Evolutionary conservation across 2,113 vertebrate species (phyloP).

Genomic region (Pitta sordida): DNA sequence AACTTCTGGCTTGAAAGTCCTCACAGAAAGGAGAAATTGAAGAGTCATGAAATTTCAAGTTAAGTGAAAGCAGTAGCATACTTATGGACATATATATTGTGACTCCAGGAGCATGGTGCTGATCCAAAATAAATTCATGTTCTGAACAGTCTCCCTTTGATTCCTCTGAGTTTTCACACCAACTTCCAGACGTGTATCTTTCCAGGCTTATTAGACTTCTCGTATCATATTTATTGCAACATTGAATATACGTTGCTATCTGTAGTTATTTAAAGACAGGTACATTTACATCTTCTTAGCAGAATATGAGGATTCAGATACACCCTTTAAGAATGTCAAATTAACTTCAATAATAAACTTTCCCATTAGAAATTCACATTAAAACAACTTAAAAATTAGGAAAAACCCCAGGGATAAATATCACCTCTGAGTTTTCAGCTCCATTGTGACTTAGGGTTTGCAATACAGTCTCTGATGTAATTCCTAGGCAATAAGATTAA

Average conservation of each 20-base stretch:
- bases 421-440: not conserved
- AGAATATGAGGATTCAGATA: not conserved
- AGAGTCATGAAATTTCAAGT: not conserved
- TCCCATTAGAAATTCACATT: not conserved
- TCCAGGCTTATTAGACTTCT: not conserved
- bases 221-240: not conserved
- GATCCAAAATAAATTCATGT: not conserved
- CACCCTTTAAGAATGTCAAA: not conserved
- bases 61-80: not conserved
- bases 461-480: not conserved
- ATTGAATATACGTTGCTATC: not conserved
- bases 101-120: not conserved
- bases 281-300: not conserved
- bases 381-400: not conserved
- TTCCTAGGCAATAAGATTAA: not conserved
- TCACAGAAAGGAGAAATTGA: not conserved
- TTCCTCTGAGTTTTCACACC: not conserved
- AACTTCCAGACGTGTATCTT: not conserved
- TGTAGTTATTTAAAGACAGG: not conserved
- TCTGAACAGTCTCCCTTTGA: not conserved
- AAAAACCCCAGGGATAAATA: not conserved
- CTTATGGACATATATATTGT: not conserved
- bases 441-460: not conserved
- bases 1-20: not conserved
- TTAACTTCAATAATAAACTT: not conserved